Evolutionary conservation across 2,113 vertebrate genomes (phyloP), one percentile per base, ranked within the genome.

Genomic region (Nansenia antarctica): DNA sequence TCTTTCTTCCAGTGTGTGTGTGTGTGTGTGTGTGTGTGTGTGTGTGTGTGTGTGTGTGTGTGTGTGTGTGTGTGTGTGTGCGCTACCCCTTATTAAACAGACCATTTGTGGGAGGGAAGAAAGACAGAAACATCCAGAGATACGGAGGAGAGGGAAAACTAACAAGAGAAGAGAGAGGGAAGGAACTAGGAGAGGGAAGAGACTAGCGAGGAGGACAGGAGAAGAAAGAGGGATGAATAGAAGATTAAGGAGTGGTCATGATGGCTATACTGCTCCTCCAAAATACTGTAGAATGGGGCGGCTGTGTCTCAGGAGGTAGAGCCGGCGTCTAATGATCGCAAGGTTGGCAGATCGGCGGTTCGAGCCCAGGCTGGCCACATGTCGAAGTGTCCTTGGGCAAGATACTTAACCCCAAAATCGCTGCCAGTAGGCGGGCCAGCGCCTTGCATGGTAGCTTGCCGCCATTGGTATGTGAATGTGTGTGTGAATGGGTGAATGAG

Each of bases 1-100:
- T 83, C 87, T 90, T 88, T 88, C 84, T 86, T 88, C 82, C 74
- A 83, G 77, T 45, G 67, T 58, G 74, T 24, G 31, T 24, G 32
- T 61, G 58, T 26, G 32, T 61, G 32, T 34, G 58, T 35, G 18
- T 35, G 58, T 35, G 32, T 35, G 58, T 22, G 32, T 35, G 54
- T 58, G 6, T 53, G 30, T 24, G 29, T 80, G 74, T 24, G 31
- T 24, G 32, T 61, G 58, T 26, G 32, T 61, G 32, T 34, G 58
- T 35, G 18, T 35, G 58, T 35, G 32, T 35, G 58, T 22, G 32
- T 35, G 54, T 58, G 6, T 53, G 30, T 24, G 29, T 54, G 24
- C 27, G 45, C 73, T 57, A 11, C 18, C 54, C 27, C 6, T 11
- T 29, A 29, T 57, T 26, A n/a, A 2, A 7, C 18, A 15, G 54